Evolutionary conservation across 2,113 vertebrate species (phyloP).

Genomic region (Oncorhynchus masou): DNA sequence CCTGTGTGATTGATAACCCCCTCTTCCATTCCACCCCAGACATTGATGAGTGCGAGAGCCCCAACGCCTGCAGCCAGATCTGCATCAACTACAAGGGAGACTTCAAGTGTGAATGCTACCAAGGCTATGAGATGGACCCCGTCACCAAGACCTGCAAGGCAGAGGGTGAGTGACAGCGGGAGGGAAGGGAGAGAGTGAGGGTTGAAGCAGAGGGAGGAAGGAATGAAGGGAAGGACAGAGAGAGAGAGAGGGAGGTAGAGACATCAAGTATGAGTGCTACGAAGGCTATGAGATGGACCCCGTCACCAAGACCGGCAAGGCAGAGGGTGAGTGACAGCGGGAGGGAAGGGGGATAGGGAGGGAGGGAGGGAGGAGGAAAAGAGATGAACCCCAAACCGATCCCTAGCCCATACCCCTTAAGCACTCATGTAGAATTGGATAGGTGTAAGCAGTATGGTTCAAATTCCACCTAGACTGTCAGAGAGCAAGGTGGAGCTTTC

Average conservation of each 20-base stretch:
- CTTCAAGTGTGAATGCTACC: constrained; percentile 93
- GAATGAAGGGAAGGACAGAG: not conserved
- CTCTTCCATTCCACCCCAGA: constrained; percentile 71
- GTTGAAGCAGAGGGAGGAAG: not conserved
- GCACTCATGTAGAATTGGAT: too few relatives aligned
- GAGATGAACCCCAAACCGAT: too few relatives aligned
- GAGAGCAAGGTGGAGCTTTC: too few relatives aligned
- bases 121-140: constrained; percentile 93
- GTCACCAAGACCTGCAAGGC: constrained; percentile 93
- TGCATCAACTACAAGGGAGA: constrained; percentile 97
- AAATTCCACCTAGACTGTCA: too few relatives aligned
- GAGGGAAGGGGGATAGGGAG: not conserved
- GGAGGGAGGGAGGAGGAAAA: not conserved
- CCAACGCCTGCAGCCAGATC: constrained; percentile 92
- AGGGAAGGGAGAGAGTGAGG: not conserved
- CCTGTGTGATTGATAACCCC: constrained; percentile 8
- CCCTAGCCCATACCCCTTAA: too few relatives aligned
- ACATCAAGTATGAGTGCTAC: constrained; percentile 94
- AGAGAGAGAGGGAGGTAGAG: constrained; percentile 57
- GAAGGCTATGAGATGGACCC: constrained; percentile 94
- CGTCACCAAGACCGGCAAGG: constrained; percentile 91
- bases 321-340: constrained; percentile 80
- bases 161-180: constrained; percentile 76
- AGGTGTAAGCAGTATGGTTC: too few relatives aligned
- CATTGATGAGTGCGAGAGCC: constrained; percentile 92